phyloP scores from a whole-genome alignment of 2,113 vertebrate genomes.

The Microtus ochrogaster region DNA sequence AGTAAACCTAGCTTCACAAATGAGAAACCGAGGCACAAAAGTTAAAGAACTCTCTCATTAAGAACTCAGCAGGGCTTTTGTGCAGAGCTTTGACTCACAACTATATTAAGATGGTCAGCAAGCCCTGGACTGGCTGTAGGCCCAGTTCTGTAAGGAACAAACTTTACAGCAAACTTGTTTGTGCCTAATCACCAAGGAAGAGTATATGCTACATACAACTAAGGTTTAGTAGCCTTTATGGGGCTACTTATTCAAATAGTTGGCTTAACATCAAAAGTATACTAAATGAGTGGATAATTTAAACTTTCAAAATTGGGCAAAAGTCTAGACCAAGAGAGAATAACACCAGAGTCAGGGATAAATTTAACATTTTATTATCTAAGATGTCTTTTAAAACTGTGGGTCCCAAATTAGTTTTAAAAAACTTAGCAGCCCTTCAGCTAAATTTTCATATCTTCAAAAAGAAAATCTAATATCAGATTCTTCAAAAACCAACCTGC shows the following conservation, averaged over 20 bases:
- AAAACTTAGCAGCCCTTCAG: conserved; percentile 33
- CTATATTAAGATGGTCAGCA: not conserved
- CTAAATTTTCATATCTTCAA: conserved; percentile 41
- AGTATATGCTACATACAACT: not conserved
- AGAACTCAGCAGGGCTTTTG: not conserved
- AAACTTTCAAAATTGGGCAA: conserved; percentile 1
- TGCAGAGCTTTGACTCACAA: not conserved
- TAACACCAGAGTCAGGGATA: not conserved
- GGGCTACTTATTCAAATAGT: no score
- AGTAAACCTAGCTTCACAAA: conserved; percentile 31
- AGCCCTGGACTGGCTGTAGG: not conserved
- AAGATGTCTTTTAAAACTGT: conserved; percentile 31
- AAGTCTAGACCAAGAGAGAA: not conserved
- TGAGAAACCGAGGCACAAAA: conserved; percentile 52
- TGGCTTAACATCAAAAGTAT: conserved; percentile 7
- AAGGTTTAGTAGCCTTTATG: not conserved
- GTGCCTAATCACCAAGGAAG: not conserved
- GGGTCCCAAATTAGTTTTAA: not conserved
- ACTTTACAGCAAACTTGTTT: conserved; percentile 1
- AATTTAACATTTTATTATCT: conserved; percentile 37
- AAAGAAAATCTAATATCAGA: conserved; percentile 26
- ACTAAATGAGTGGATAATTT: not conserved
- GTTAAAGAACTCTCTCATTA: not conserved
- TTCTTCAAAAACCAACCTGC: conserved; percentile 19
- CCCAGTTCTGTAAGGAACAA: not conserved